Percentiles rank a stretch among this genome's conserved stretches.
phyloP scores from a whole-genome alignment of 2,888 invertebrate genomes.

The Platycheirus albimanus region DNA sequence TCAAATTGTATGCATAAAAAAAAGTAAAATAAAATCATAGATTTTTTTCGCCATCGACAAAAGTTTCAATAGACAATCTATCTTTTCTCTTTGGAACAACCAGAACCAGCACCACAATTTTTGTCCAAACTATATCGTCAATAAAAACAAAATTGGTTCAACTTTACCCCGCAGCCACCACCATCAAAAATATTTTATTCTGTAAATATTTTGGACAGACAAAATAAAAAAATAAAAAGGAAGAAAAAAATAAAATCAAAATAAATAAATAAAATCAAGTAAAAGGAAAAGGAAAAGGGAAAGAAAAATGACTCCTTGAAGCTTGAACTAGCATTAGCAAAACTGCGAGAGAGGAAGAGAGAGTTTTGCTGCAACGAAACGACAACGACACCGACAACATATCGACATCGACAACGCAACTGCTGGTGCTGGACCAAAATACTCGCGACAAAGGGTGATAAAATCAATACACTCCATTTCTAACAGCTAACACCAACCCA shows the following conservation, averaged over 20 bases:
- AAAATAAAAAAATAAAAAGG: slow-evolving; percentile 24
- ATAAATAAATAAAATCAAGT: slow-evolving; percentile 20
- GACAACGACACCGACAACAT: slow-evolving; percentile 29
- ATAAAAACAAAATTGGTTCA: slow-evolving; percentile 14
- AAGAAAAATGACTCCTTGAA: slow-evolving; percentile 39
- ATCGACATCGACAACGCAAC: not conserved
- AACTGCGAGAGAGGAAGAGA: slow-evolving; percentile 25
- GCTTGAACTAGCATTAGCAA: slow-evolving; percentile 19
- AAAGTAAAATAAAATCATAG: slow-evolving; percentile 8
- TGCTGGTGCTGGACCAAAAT: slow-evolving; percentile 64
- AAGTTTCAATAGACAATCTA: slow-evolving; percentile 23
- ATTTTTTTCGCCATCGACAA: slow-evolving; percentile 2
- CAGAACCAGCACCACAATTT: slow-evolving; percentile 19
- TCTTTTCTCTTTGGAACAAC: slow-evolving; percentile 13
- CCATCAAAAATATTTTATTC: slow-evolving; percentile 37
- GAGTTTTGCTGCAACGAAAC: slow-evolving; percentile 40
- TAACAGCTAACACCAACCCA: slow-evolving; percentile 56
- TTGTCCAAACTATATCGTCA: slow-evolving; percentile 15
- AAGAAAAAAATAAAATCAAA: no score
- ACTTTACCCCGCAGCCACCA: not conserved
- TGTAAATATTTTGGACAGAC: slow-evolving; percentile 33
- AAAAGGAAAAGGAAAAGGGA: slow-evolving; percentile 8
- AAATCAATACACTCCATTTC: slow-evolving; percentile 74
- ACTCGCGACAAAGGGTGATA: slow-evolving; percentile 74
- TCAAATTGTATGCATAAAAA: not conserved